phyloP scores from a whole-genome alignment of 2,797 vertebrate genomes.

The Syngnathus rostellatus region DNA sequence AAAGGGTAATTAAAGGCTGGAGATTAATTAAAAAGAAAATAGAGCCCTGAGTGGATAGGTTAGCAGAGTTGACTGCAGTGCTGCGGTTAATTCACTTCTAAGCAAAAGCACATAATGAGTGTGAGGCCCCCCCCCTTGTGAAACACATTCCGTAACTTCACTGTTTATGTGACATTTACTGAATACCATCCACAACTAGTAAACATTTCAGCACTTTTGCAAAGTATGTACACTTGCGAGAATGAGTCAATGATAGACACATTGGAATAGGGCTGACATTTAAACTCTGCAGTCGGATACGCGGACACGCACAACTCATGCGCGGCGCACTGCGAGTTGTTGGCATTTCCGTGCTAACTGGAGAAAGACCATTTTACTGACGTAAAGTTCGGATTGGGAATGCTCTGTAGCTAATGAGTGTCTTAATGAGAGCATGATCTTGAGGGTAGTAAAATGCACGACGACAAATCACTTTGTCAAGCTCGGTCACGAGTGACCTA shows the following conservation, averaged over 20 bases:
- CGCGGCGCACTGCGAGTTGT: not conserved
- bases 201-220: constrained; percentile 1
- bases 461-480: no score
- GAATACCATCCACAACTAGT: constrained; percentile 8
- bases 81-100: not conserved
- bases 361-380: not conserved
- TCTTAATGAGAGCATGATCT: not conserved
- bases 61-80: not conserved
- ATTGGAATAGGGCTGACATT: not conserved
- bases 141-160: not conserved
- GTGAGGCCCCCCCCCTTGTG: no score
- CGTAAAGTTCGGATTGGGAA: not conserved
- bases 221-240: not conserved
- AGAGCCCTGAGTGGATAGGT: not conserved
- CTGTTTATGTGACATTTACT: constrained; percentile 12
- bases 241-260: not conserved
- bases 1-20: not conserved
- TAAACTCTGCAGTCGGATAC: not conserved
- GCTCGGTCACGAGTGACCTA: no score
- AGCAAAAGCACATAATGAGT: not conserved
- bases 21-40: constrained; percentile 3
- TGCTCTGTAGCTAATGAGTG: not conserved
- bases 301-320: not conserved
- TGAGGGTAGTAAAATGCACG: no score
- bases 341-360: not conserved